Evolutionary conservation across 1,140 invertebrate species (phyloP).

Genomic region (Pristionchus pacificus): DNA sequence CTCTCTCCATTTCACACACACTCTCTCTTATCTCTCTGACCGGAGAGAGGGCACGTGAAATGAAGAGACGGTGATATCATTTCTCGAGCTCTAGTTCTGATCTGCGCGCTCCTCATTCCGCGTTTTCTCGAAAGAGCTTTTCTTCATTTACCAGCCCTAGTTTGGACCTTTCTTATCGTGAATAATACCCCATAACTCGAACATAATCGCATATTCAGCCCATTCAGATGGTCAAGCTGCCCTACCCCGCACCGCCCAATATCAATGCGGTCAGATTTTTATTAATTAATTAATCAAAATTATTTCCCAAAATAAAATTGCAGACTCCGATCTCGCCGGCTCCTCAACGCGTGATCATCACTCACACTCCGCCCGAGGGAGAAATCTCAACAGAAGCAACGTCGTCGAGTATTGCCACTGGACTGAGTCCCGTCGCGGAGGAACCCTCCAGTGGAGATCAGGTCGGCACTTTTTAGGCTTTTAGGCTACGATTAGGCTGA

Average conservation of each 20-base stretch:
- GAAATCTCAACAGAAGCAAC: background rate
- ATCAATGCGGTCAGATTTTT: background rate
- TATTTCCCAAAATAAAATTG: background rate
- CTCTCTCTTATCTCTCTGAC: background rate
- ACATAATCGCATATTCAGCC: too few relatives aligned
- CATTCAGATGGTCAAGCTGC: background rate
- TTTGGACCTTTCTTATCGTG: too few relatives aligned
- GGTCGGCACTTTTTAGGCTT: too few relatives aligned
- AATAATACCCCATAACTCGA: too few relatives aligned
- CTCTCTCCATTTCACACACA: background rate
- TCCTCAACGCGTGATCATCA: background rate
- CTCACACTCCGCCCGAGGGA: constrained; percentile 2
- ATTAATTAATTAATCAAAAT: background rate
- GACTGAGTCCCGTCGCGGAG: constrained; percentile 1
- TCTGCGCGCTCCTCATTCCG: background rate
- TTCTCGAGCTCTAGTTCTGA: background rate
- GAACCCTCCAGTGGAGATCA: constrained; percentile 12
- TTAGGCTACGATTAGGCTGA: too few relatives aligned
- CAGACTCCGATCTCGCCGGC: background rate
- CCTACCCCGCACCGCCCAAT: background rate
- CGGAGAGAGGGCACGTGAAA: constrained; percentile 4
- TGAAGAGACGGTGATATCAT: background rate
- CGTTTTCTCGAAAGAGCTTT: too few relatives aligned
- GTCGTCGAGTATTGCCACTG: background rate
- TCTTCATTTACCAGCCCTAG: too few relatives aligned